These are phyloP conservation scores for Lucilia sericata DNA, from an alignment of 1,140 invertebrate genomes.

Conservation along the genomic window DNA sequence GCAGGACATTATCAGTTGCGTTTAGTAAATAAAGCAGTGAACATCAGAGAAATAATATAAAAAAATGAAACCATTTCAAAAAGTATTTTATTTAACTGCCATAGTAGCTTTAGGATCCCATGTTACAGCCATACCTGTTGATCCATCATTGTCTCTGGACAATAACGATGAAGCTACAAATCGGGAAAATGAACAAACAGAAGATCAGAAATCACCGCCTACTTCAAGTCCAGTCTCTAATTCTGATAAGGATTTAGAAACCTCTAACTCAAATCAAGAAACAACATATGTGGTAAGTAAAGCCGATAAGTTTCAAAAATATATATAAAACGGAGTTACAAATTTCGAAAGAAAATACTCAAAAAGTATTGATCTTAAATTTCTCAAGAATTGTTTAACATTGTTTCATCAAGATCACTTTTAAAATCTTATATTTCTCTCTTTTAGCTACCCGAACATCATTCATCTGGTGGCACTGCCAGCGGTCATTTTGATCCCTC, in stretches of 20 bases:
- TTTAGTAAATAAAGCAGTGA: not conserved
- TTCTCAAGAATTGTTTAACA: too few relatives aligned
- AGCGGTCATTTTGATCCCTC: constrained; percentile 56
- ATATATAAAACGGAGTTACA: too few relatives aligned
- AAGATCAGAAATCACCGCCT: not conserved
- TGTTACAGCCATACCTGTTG: not conserved
- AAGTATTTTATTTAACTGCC: constrained; percentile 32
- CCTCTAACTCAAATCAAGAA: constrained; percentile 1
- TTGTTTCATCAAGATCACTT: too few relatives aligned
- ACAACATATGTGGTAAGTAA: constrained; percentile 30
- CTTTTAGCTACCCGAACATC: constrained; percentile 28
- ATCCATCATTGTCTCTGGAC: not conserved
- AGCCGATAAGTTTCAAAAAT: too few relatives aligned
- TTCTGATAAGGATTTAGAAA: constrained; percentile 14
- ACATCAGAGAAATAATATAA: not conserved
- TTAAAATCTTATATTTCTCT: not conserved
- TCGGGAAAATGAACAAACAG: not conserved
- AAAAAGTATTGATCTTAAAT: too few relatives aligned
- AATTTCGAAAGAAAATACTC: too few relatives aligned
- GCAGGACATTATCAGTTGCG: not conserved
- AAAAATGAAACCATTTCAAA: constrained; percentile 28
- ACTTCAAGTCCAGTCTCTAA: not conserved
- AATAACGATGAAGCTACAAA: too few relatives aligned
- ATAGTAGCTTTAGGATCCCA: constrained; percentile 28
- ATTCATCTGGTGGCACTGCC: constrained; percentile 52